A percentile compares a stretch with the other conserved stretches of the same genome.
Evolutionary conservation across 2,888 invertebrate genomes (phyloP).

Genomic region (Callyntrura sp.): DNA sequence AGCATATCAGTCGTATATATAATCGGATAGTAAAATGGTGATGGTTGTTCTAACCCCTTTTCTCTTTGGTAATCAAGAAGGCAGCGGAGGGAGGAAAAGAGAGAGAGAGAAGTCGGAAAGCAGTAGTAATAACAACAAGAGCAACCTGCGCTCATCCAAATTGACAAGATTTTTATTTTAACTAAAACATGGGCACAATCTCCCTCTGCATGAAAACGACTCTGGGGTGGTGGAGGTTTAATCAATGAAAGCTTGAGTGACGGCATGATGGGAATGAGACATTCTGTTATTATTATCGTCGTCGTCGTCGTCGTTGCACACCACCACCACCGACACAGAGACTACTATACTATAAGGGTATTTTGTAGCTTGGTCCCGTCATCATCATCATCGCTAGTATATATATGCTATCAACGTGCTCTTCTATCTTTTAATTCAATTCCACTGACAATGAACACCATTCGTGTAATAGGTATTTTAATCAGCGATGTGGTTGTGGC

Average conservation of each 20-base stretch:
- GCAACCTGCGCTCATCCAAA: conserved; percentile 37
- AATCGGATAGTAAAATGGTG: not conserved
- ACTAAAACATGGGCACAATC: not conserved
- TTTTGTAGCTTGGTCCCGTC: too few relatives aligned
- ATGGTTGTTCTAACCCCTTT: conserved; percentile 2
- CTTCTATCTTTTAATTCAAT: too few relatives aligned
- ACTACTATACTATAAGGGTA: too few relatives aligned
- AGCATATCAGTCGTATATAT: not conserved
- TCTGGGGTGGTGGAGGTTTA: not conserved
- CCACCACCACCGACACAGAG: too few relatives aligned
- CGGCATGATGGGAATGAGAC: not conserved
- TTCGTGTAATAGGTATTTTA: too few relatives aligned
- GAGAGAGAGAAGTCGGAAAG: not conserved
- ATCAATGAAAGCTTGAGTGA: not conserved
- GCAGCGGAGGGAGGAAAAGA: not conserved
- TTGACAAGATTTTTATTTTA: conserved; percentile 44
- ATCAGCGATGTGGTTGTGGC: too few relatives aligned
- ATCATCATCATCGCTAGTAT: too few relatives aligned
- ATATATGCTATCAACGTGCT: too few relatives aligned
- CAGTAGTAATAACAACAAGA: conserved; percentile 1
- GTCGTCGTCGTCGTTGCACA: too few relatives aligned
- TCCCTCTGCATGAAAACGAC: not conserved
- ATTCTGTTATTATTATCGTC: not conserved
- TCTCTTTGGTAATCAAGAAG: not conserved
- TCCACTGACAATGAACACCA: too few relatives aligned